Evolutionary conservation across 2,113 vertebrate species (phyloP).

Genomic region (Alligator sinensis): DNA sequence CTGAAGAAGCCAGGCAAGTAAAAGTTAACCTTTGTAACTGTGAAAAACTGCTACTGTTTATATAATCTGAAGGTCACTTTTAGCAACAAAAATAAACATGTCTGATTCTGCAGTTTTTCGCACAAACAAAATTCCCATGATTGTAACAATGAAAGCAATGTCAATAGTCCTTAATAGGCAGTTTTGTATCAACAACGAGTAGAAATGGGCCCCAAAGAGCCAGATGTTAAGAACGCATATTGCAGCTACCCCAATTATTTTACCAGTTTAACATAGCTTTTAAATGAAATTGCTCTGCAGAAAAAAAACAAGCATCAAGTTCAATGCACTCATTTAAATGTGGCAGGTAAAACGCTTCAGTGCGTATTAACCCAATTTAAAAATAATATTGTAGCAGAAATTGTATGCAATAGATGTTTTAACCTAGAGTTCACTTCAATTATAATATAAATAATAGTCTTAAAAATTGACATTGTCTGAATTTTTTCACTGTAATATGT

Average conservation of each 20-base stretch:
- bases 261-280: constrained; percentile 20
- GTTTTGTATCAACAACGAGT: not conserved
- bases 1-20: constrained; percentile 18
- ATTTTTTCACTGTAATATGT: not conserved
- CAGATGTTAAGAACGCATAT: not conserved
- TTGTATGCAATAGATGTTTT: not conserved
- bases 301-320: not conserved
- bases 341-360: constrained; percentile 6
- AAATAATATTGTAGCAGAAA: constrained; percentile 1
- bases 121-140: not conserved
- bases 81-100: not conserved
- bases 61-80: constrained; percentile 33
- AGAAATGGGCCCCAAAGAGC: not conserved
- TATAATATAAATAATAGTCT: constrained; percentile 6
- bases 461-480: not conserved
- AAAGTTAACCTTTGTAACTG: constrained; percentile 37
- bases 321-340: not conserved
- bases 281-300: not conserved
- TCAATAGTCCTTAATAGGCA: not conserved
- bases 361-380: constrained; percentile 19
- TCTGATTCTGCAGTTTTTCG: not conserved
- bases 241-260: not conserved
- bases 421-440: not conserved
- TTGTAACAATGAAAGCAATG: not conserved
- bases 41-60: constrained; percentile 33